Evolutionary conservation across 1,140 invertebrate species (phyloP), one percentile per base, ranked within the genome.

Genomic region (Diprion similis): DNA sequence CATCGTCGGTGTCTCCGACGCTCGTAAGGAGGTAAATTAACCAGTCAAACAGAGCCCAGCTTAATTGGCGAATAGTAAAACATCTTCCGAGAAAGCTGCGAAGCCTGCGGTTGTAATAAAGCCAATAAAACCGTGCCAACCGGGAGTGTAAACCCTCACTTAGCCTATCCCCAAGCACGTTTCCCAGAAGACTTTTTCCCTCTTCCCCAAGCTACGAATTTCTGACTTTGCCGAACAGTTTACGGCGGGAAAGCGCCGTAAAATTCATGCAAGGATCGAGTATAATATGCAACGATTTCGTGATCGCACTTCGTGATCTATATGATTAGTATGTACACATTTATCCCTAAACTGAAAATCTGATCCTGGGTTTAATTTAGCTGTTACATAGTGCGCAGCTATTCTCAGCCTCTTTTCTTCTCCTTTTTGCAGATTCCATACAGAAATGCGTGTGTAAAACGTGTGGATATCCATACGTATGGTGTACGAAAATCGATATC

Each of bases 71-170:
- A 59, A 59, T 9, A 59, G 51, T 59, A 59, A 59, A 59, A 59
- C 51, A 59, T 59, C 9, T 59, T 59, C 51, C 9, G 9, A 59
- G 51, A 59, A 59, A 59, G 11, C 51, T 59, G 51, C n/a, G 51
- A 59, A 59, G 51, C 51, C 51, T 59, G 51, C 51, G 51, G 51
- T 59, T 59, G 51, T 59, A 15, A 59, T 59, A 9, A 59, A 59
- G n/a, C 51, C 51, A 15, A 59, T 59, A 59, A 59, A 59, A 13
- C 51, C 51, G n/a, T 15, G 0, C n/a, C n/a, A 59, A 59, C 51
- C 51, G 11, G 11, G 51, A 13, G 4, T 15, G n/a, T 0, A 13
- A 1, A 3, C 1, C 24, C 24, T 37, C 24, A 37, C 6, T 37
- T 59, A 6, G 9, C 51, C 51, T 6, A 37, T 37, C 6, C 24